Conservation (phyloP, 2,113 vertebrate genomes). For the Propithecus coquereli region DNA sequence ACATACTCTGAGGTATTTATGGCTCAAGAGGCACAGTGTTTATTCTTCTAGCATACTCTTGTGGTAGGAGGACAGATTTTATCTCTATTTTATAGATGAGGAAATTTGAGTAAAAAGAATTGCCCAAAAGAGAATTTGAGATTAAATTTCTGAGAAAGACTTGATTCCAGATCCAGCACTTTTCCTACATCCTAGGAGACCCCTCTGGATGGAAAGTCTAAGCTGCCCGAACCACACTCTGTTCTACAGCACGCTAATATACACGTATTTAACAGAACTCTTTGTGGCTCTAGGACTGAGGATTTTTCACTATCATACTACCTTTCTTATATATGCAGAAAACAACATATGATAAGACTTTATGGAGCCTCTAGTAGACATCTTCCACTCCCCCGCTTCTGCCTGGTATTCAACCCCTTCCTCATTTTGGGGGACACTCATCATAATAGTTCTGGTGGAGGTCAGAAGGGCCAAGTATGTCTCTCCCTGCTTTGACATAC, state of each 20-base stretch:
- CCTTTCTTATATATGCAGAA: background rate
- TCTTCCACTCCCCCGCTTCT: background rate
- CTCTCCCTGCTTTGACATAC: background rate
- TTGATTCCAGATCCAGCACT: background rate
- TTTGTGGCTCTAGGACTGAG: background rate
- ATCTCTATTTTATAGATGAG: background rate
- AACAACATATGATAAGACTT: background rate
- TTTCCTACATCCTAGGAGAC: background rate
- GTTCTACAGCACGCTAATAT: background rate
- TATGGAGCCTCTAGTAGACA: background rate
- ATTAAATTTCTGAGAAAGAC: background rate
- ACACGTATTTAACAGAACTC: background rate
- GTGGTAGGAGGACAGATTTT: background rate
- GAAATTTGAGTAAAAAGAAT: background rate
- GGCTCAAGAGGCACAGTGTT: background rate
- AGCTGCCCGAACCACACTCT: background rate
- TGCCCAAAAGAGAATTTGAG: background rate
- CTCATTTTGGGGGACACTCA: background rate
- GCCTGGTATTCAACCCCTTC: background rate
- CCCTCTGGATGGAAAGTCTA: background rate
- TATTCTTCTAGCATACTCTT: background rate
- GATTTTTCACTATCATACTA: background rate
- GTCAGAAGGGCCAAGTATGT: background rate
- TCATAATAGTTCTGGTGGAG: background rate
- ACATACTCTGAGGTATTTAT: background rate